Conservation (phyloP, 2,888 invertebrate species). For the Noctua janthe region DNA sequence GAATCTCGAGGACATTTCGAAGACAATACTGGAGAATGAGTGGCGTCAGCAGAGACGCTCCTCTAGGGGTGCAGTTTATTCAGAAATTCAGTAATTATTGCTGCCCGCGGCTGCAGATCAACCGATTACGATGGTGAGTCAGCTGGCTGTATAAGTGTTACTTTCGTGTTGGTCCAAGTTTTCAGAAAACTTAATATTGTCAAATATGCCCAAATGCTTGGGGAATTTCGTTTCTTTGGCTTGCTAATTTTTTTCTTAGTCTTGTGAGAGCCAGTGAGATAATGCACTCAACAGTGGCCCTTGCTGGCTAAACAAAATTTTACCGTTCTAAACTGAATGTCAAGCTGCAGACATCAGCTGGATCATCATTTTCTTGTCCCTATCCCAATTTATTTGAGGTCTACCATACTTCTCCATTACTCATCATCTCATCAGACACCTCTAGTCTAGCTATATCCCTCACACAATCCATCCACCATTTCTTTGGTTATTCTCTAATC, state of each 20-base stretch:
- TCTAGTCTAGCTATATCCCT: background rate
- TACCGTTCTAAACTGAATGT: background rate
- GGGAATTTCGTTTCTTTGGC: background rate
- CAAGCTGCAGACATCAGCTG: too few relatives aligned
- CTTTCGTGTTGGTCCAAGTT: background rate
- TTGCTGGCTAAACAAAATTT: background rate
- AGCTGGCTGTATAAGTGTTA: conserved; percentile 40
- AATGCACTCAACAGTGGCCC: background rate
- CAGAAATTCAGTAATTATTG: conserved; percentile 89
- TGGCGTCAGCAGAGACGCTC: conserved; percentile 90
- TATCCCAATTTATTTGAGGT: background rate
- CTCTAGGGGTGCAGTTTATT: conserved; percentile 91
- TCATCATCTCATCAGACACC: background rate
- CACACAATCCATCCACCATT: background rate
- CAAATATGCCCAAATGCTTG: background rate
- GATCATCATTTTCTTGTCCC: background rate
- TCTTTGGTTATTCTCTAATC: background rate
- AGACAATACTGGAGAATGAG: conserved; percentile 86
- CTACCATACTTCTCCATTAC: background rate
- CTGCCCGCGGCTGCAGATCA: conserved; percentile 91
- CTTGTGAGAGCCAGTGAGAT: background rate
- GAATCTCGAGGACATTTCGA: conserved; percentile 68
- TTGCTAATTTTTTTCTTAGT: background rate
- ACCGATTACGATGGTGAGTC: conserved; percentile 92
- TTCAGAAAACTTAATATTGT: background rate